These are phyloP conservation scores for Andrena flavipes DNA, from an alignment of 2,888 invertebrate species.

Conservation along the genomic window DNA sequence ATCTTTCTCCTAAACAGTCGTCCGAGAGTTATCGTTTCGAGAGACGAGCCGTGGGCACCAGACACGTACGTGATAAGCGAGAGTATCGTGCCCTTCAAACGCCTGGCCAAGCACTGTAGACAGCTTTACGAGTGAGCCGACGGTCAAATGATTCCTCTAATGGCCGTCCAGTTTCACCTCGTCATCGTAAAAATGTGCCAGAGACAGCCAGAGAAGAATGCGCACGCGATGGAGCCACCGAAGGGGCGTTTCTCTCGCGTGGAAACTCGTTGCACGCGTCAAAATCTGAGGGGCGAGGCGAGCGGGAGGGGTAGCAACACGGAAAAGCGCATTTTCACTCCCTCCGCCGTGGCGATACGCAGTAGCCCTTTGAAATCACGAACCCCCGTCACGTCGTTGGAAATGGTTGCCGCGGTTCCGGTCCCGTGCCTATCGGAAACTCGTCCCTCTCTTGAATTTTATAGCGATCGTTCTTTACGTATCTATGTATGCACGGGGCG, in stretches of 20 bases:
- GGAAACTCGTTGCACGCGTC: background rate
- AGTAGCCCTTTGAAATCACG: background rate
- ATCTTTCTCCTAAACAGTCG: slow-evolving; percentile 37
- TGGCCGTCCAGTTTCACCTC: slow-evolving; percentile 21
- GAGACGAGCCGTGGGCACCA: slow-evolving; percentile 1
- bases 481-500: slow-evolving; percentile 16
- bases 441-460: slow-evolving; percentile 21
- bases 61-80: slow-evolving; percentile 21
- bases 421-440: slow-evolving; percentile 12
- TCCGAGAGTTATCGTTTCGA: slow-evolving; percentile 19
- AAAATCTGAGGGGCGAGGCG: background rate
- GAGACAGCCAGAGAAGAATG: slow-evolving; percentile 12
- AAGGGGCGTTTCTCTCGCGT: background rate
- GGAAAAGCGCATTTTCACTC: background rate
- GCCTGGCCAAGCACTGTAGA: background rate
- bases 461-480: slow-evolving; percentile 12
- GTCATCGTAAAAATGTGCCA: slow-evolving; percentile 25
- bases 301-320: background rate
- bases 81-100: background rate
- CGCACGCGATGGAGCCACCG: background rate
- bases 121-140: slow-evolving; percentile 35
- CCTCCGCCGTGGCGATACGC: background rate
- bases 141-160: slow-evolving; percentile 44
- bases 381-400: slow-evolving; percentile 28
- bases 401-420: slow-evolving; percentile 7